Percentiles rank a stretch among this genome's conserved stretches.
Conservation (phyloP, 2,888 invertebrate genomes). For the Caenorhabditis sp. region DNA sequence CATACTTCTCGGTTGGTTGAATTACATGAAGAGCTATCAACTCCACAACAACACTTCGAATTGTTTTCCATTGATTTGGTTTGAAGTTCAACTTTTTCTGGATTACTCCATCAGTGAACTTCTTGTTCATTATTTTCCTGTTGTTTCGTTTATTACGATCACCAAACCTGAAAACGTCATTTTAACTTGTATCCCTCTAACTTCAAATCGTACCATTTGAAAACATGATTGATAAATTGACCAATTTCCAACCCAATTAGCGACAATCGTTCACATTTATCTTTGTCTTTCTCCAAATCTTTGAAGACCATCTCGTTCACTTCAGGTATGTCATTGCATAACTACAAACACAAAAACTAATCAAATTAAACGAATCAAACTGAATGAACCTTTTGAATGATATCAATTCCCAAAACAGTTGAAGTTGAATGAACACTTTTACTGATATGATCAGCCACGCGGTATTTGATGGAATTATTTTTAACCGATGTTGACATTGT, state of each 20-base stretch:
- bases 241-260: slow-evolving; percentile 41
- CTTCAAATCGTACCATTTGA: slow-evolving; percentile 31
- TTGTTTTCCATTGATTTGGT: slow-evolving; percentile 63
- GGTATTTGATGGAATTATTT: slow-evolving; percentile 24
- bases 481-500: slow-evolving; percentile 49
- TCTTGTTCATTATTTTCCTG: slow-evolving; percentile 17
- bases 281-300: slow-evolving; percentile 27
- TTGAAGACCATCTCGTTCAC: slow-evolving; percentile 26
- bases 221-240: slow-evolving; percentile 39
- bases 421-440: slow-evolving; percentile 19
- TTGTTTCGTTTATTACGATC: slow-evolving; percentile 18
- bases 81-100: slow-evolving; percentile 54
- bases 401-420: slow-evolving; percentile 19
- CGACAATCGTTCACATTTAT: slow-evolving; percentile 17
- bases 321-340: slow-evolving; percentile 47
- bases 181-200: too few relatives aligned
- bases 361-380: slow-evolving; percentile 15
- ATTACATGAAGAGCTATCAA: slow-evolving; percentile 38
- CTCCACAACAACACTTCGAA: slow-evolving; percentile 50
- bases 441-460: slow-evolving; percentile 33
- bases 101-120: slow-evolving; percentile 41
- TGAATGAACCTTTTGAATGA: slow-evolving; percentile 34
- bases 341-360: slow-evolving; percentile 40
- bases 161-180: slow-evolving; percentile 14
- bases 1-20: slow-evolving; percentile 2